Conservation (phyloP, 2,888 invertebrate genomes). For the Apotomis turbidana region DNA sequence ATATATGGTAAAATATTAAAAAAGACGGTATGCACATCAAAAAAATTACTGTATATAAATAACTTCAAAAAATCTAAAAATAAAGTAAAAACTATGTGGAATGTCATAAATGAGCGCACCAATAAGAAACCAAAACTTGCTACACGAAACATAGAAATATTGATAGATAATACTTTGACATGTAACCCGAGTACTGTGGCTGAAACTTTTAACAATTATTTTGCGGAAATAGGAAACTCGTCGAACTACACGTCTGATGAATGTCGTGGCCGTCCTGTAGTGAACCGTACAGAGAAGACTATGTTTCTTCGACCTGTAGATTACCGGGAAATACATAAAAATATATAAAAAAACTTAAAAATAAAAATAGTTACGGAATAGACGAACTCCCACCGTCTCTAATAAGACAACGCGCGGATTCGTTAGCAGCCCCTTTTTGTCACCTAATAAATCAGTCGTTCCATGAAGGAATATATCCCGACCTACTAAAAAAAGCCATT, state of each 20-base stretch:
- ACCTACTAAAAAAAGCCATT: conserved; percentile 34
- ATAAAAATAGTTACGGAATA: conserved; percentile 6
- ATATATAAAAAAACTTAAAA: conserved; percentile 9
- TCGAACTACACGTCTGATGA: not conserved
- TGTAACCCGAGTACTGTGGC: not conserved
- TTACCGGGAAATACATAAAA: conserved; percentile 1
- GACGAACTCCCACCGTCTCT: conserved; percentile 16
- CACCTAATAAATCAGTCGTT: conserved; percentile 15
- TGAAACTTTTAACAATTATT: not conserved
- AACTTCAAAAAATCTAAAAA: conserved; percentile 12
- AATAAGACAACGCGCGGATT: conserved; percentile 6
- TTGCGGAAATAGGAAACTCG: conserved; percentile 1
- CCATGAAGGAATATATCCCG: conserved; percentile 24
- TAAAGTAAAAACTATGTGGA: conserved; percentile 9
- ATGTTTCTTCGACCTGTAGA: conserved; percentile 19
- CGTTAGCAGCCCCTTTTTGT: not conserved
- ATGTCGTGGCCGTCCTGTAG: not conserved
- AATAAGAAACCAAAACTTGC: conserved; percentile 27
- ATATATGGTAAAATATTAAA: conserved; percentile 29
- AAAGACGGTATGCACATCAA: not conserved
- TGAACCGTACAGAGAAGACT: conserved; percentile 5
- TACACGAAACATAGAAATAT: not conserved
- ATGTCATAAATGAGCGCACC: conserved; percentile 21
- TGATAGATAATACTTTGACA: conserved; percentile 17
- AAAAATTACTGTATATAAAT: conserved; percentile 9